phyloP scores from a whole-genome alignment of 2,888 invertebrate genomes.

The Tetrapedia diversipes region DNA sequence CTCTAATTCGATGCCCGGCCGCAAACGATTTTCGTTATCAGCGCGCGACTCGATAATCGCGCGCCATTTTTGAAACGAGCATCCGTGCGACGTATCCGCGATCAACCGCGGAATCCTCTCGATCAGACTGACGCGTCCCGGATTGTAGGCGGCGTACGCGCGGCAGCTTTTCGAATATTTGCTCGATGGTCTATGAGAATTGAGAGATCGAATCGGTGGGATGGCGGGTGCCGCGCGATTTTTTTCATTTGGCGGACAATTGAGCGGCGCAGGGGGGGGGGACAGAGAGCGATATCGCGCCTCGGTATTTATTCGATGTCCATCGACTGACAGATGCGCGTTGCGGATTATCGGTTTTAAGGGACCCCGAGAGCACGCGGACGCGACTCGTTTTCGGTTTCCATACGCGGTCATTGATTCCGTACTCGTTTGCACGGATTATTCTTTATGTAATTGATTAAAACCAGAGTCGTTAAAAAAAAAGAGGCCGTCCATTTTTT shows the following conservation, averaged over 20 bases:
- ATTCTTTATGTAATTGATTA: too few relatives aligned
- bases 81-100: conserved; percentile 6
- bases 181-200: conserved; percentile 31
- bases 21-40: too few relatives aligned
- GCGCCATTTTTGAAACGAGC: conserved; percentile 1
- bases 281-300: conserved; percentile 14
- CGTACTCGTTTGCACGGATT: too few relatives aligned
- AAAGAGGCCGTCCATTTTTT: too few relatives aligned
- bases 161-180: conserved; percentile 20
- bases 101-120: conserved; percentile 28
- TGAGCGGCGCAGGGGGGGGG: not conserved
- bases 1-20: too few relatives aligned
- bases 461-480: too few relatives aligned
- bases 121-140: conserved; percentile 9
- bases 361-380: too few relatives aligned
- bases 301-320: conserved; percentile 9
- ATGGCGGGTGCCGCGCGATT: conserved; percentile 16
- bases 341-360: too few relatives aligned
- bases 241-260: conserved; percentile 28
- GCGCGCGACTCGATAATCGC: too few relatives aligned
- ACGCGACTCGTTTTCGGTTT: too few relatives aligned
- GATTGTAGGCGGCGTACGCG: conserved; percentile 7
- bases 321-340: conserved; percentile 3
- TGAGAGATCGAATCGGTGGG: conserved; percentile 10
- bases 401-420: too few relatives aligned